A percentile compares a stretch with the other conserved stretches of the same genome.
Evolutionary conservation across 2,797 vertebrate genomes (phyloP).

Genomic region (Labeo calbasu): DNA sequence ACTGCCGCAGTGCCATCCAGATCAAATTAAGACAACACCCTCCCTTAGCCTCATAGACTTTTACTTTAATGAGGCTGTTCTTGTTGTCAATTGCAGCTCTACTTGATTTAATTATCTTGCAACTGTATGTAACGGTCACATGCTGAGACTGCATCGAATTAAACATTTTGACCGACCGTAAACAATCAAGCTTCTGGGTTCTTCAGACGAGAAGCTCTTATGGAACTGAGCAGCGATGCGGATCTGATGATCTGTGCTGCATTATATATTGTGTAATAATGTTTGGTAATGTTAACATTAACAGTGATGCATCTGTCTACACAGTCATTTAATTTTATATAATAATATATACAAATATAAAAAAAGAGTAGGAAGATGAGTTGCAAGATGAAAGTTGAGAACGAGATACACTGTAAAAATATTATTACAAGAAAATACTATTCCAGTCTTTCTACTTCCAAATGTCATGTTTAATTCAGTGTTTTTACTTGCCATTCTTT

Average conservation of each 20-base stretch:
- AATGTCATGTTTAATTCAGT: not conserved
- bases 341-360: not conserved
- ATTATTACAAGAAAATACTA: not conserved
- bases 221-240: not conserved
- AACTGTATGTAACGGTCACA: slow-evolving; percentile 18
- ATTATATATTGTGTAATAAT: not conserved
- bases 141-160: not conserved
- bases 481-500: not conserved
- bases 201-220: not conserved
- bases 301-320: not conserved
- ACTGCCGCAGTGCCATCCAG: slow-evolving; percentile 24
- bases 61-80: slow-evolving; percentile 27
- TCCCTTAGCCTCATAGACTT: slow-evolving; percentile 13
- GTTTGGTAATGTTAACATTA: not conserved
- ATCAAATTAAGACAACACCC: slow-evolving; percentile 36
- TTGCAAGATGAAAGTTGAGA: too few relatives aligned
- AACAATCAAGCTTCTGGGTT: not conserved
- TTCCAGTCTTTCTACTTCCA: not conserved
- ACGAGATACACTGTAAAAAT: too few relatives aligned
- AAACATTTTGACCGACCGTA: not conserved
- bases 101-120: slow-evolving; percentile 7
- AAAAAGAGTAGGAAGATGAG: not conserved
- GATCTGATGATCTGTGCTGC: not conserved
- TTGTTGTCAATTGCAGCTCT: slow-evolving; percentile 30
- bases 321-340: not conserved